Percentiles rank a stretch among this genome's conserved stretches.
Evolutionary conservation across 2,797 vertebrate species (phyloP).

Genomic region (Jordanella pulchra): DNA sequence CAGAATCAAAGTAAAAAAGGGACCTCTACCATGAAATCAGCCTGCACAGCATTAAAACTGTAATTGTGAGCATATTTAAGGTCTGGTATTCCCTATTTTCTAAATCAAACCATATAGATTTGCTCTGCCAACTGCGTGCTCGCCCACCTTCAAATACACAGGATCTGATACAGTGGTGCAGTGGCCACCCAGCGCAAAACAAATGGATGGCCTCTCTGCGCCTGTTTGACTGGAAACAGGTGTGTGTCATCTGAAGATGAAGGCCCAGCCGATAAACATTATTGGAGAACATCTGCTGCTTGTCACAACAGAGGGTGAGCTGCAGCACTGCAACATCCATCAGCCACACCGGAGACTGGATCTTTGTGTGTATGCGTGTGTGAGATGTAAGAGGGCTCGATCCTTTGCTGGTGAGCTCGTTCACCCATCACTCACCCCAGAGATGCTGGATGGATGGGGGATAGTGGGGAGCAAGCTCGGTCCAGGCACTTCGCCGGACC

Average conservation of each 20-base stretch:
- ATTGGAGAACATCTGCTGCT: conserved; percentile 86
- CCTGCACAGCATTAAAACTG: background rate
- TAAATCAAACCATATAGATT: conserved; percentile 16
- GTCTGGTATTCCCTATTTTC: background rate
- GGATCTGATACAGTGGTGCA: conserved; percentile 37
- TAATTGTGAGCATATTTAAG: background rate
- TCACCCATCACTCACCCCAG: conserved; percentile 72
- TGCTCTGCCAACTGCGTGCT: conserved; percentile 1
- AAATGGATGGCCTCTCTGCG: conserved; percentile 73
- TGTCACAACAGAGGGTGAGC: conserved; percentile 79
- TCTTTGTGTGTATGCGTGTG: conserved; percentile 13
- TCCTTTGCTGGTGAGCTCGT: conserved; percentile 35
- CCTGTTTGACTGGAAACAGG: conserved; percentile 83
- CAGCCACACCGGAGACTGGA: conserved; percentile 65
- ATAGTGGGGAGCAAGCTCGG: conserved; percentile 45
- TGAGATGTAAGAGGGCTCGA: conserved; percentile 23
- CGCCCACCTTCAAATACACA: background rate
- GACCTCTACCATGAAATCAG: background rate
- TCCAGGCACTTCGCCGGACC: conserved; percentile 64
- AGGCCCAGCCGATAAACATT: conserved; percentile 83
- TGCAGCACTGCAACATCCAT: conserved; percentile 73
- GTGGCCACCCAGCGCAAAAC: conserved; percentile 72
- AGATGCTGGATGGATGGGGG: conserved; percentile 49
- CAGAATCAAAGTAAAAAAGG: background rate
- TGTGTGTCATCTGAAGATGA: conserved; percentile 82